A percentile compares a stretch with the other conserved stretches of the same genome.
Conservation (phyloP, 2,113 vertebrate species). For the Corythornis cristatus region DNA sequence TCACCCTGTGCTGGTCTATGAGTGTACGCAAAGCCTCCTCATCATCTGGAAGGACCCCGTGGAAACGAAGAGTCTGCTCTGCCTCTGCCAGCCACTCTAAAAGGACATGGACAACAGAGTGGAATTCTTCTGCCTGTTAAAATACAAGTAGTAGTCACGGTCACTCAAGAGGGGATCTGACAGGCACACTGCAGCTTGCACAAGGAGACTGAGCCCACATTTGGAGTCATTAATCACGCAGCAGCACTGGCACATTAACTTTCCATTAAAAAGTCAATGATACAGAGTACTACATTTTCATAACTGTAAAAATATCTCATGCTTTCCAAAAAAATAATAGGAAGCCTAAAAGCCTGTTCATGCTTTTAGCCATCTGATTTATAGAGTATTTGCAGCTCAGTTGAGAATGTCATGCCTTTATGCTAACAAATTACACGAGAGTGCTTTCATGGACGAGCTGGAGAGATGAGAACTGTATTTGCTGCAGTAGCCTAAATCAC, state of each 20-base stretch:
- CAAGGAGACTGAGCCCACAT: neutral
- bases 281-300: slow-evolving; percentile 27
- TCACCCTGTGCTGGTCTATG: slow-evolving; percentile 93
- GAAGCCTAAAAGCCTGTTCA: slow-evolving; percentile 36
- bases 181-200: neutral
- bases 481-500: slow-evolving; percentile 1
- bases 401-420: slow-evolving; percentile 19
- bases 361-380: slow-evolving; percentile 55
- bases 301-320: slow-evolving; percentile 47
- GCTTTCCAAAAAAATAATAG: neutral
- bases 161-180: neutral
- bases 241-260: slow-evolving; percentile 1
- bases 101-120: slow-evolving; percentile 92
- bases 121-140: slow-evolving; percentile 94
- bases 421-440: slow-evolving; percentile 13
- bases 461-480: neutral
- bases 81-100: slow-evolving; percentile 97
- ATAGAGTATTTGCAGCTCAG: slow-evolving; percentile 26
- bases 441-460: slow-evolving; percentile 24
- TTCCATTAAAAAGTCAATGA: slow-evolving; percentile 52
- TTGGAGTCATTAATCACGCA: slow-evolving; percentile 23
- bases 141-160: neutral
- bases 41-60: slow-evolving; percentile 92
- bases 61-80: slow-evolving; percentile 93
- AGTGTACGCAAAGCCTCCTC: slow-evolving; percentile 88